These are phyloP conservation scores for Urophycis tenuis DNA, from an alignment of 2,797 vertebrate species.

Conservation along the genomic window DNA sequence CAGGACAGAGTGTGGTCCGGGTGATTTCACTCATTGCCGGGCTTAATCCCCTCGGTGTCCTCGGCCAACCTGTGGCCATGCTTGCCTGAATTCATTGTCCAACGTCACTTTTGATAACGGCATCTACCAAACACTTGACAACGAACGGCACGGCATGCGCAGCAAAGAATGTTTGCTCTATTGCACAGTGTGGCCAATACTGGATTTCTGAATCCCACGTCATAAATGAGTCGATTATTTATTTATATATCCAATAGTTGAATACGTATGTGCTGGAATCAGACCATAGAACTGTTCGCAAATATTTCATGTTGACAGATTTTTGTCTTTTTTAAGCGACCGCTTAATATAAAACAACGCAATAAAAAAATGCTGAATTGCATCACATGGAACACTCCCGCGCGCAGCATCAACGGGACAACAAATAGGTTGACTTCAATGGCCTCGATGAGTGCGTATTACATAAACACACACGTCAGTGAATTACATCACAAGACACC, in stretches of 20 bases:
- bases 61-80: background rate
- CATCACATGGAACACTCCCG: conserved; percentile 7
- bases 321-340: background rate
- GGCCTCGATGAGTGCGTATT: conserved; percentile 51
- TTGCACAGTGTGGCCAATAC: too few species aligned
- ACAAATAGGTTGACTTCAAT: conserved; percentile 53
- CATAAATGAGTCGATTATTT: too few species aligned
- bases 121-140: background rate
- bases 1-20: background rate
- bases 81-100: background rate
- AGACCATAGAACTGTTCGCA: background rate
- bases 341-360: background rate
- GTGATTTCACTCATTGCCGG: background rate
- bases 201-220: too few species aligned
- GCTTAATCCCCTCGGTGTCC: background rate
- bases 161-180: too few species aligned
- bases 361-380: background rate
- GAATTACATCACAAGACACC: conserved; percentile 57
- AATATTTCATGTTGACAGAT: background rate
- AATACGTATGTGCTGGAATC: background rate
- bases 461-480: conserved; percentile 60
- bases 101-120: background rate
- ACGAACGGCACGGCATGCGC: too few species aligned
- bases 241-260: too few species aligned
- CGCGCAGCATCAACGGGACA: conserved; percentile 54